Evolutionary conservation across 2,797 vertebrate genomes (phyloP).

Genomic region (Labeo calbasu): DNA sequence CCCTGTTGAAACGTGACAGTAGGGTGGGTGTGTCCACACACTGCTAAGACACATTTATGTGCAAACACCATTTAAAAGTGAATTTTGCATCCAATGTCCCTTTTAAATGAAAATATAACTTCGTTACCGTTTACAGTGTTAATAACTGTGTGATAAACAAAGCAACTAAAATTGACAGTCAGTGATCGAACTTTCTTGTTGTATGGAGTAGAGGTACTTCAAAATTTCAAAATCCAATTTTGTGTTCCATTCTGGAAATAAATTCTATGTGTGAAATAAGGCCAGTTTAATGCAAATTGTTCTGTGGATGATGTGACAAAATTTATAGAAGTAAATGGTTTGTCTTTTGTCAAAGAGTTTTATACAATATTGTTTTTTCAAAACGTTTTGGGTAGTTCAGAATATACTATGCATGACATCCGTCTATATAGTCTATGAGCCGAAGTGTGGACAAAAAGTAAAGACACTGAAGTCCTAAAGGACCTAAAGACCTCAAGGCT

Average conservation of each 20-base stretch:
- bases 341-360: neutral
- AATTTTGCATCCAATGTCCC: too few species aligned
- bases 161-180: neutral
- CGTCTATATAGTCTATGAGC: neutral
- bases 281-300: neutral
- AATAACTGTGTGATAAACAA: neutral
- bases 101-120: neutral
- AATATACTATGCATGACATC: neutral
- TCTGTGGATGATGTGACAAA: neutral
- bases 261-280: neutral
- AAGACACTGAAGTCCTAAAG: neutral
- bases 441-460: neutral
- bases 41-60: too few species aligned
- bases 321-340: neutral
- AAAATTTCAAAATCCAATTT: neutral
- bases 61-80: too few species aligned
- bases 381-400: neutral
- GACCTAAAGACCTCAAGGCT: neutral
- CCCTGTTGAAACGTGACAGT: too few species aligned
- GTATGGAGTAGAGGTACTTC: neutral
- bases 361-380: neutral
- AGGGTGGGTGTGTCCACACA: too few species aligned
- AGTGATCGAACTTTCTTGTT: neutral
- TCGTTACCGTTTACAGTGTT: neutral
- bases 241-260: neutral